Percentiles rank a stretch among this genome's conserved stretches.
These are phyloP conservation scores for Glandiceps talaboti DNA, from an alignment of 53 echinoderm and acorn worm species.

Conservation along the genomic window DNA sequence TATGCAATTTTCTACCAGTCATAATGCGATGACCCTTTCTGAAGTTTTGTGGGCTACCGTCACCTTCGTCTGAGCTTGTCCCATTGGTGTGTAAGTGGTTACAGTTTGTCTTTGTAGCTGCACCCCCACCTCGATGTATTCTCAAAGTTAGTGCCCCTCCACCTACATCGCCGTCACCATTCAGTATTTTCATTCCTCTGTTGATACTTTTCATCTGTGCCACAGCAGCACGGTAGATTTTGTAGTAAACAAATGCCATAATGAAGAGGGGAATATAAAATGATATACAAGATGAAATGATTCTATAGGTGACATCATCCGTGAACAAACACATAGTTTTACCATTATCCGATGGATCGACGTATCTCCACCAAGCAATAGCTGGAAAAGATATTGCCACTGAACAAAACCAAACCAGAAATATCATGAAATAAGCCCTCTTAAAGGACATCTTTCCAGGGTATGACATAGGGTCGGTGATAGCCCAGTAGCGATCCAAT, in stretches of 20 bases:
- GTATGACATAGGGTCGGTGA: conserved; percentile 39
- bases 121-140: conserved; percentile 50
- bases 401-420: conserved; percentile 33
- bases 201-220: conserved; percentile 58
- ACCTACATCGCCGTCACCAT: conserved; percentile 17
- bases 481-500: conserved; percentile 49
- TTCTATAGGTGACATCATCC: conserved; percentile 51
- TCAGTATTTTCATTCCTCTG: conserved; percentile 57
- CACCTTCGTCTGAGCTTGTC: conserved; percentile 16
- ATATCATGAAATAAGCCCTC: conserved; percentile 19
- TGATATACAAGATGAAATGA: conserved; percentile 81
- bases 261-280: conserved; percentile 82
- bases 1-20: background rate
- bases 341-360: conserved; percentile 37
- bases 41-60: background rate
- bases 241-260: conserved; percentile 75
- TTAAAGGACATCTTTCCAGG: conserved; percentile 36
- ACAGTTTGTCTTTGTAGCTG: conserved; percentile 1
- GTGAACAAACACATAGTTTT: conserved; percentile 62
- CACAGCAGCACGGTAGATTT: conserved; percentile 70
- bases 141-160: conserved; percentile 49
- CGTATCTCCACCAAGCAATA: conserved; percentile 83
- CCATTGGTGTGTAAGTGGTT: conserved; percentile 13
- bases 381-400: conserved; percentile 49
- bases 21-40: background rate